phyloP scores from a whole-genome alignment of 2,113 vertebrate species.

The Petromus typicus region DNA sequence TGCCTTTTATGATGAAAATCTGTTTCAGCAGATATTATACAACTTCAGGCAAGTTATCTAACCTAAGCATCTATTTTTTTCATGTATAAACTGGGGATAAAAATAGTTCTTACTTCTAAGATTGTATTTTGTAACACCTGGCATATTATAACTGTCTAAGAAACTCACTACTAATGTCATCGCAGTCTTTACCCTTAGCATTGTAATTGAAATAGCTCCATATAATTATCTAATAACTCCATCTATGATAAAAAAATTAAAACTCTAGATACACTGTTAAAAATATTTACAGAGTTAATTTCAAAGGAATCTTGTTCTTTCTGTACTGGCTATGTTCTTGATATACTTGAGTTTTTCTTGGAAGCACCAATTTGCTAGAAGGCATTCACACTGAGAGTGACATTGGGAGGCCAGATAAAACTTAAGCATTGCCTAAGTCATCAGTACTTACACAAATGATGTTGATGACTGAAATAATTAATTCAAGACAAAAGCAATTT shows the following conservation, averaged over 20 bases:
- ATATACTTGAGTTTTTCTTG: not conserved
- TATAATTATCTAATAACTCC: not conserved
- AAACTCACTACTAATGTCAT: not conserved
- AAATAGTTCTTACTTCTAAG: not conserved
- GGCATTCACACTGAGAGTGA: not conserved
- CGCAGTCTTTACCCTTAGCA: not conserved
- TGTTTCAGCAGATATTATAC: not conserved
- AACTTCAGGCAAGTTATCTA: not conserved
- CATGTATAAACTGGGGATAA: not conserved
- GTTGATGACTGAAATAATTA: not conserved
- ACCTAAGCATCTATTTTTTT: not conserved
- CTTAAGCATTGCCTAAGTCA: not conserved
- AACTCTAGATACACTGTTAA: not conserved
- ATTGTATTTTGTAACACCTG: not conserved
- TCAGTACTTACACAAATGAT: not conserved
- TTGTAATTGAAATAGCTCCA: not conserved
- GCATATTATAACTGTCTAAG: not conserved
- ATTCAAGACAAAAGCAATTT: not conserved
- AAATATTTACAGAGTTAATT: not conserved
- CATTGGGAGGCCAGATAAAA: not conserved
- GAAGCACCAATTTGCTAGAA: not conserved
- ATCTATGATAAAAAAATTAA: not conserved
- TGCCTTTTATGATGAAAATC: not conserved
- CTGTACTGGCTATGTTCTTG: not conserved
- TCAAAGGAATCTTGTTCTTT: not conserved